Conservation (phyloP, 2,888 invertebrate species). For the Stegophylla sp. region DNA sequence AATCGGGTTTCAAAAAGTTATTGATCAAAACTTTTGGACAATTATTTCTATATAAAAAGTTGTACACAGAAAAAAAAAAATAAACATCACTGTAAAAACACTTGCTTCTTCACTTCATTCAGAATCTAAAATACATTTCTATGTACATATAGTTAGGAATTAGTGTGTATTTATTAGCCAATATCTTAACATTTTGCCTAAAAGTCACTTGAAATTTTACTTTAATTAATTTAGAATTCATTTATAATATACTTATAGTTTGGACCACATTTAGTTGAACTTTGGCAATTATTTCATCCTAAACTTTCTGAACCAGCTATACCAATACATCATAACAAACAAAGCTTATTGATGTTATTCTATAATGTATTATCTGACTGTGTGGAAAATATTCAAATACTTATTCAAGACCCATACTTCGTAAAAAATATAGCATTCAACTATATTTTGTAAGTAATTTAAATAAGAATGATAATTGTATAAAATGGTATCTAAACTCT, state of each 20-base stretch:
- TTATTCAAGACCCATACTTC: conserved; percentile 84
- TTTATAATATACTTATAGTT: conserved; percentile 71
- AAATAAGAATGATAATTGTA: background rate
- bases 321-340: conserved; percentile 94
- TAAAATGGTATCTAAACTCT: background rate
- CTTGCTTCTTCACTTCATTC: no score
- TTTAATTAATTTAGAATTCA: background rate
- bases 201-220: no score
- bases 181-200: no score
- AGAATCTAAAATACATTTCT: no score
- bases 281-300: conserved; percentile 95
- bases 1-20: no score
- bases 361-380: conserved; percentile 91
- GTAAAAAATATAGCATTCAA: conserved; percentile 95
- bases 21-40: no score
- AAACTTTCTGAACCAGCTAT: conserved; percentile 92
- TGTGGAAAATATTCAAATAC: conserved; percentile 88
- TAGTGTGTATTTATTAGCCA: no score
- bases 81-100: no score
- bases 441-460: conserved; percentile 83
- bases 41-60: no score
- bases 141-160: no score
- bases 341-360: conserved; percentile 90
- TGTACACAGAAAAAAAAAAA: no score
- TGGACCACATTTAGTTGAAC: conserved; percentile 73